Percentiles rank a stretch among this genome's conserved stretches.
Evolutionary conservation across 2,888 invertebrate genomes (phyloP).

Genomic region (Erebia epiphron): DNA sequence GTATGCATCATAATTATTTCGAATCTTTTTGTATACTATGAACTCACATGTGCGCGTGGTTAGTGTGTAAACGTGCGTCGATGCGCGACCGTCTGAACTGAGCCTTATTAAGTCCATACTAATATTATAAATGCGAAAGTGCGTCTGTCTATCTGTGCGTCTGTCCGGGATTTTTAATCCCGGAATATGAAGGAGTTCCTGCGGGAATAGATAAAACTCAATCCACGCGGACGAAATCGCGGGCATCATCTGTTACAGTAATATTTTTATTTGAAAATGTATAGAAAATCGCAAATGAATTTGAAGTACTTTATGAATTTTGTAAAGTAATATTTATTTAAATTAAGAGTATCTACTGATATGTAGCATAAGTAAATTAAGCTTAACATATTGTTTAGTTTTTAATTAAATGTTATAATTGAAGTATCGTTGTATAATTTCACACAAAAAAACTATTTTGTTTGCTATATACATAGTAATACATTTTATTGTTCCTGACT

Average conservation of each 20-base stretch:
- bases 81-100: not conserved
- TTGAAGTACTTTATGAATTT: slow-evolving; percentile 16
- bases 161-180: too few relatives aligned
- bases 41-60: not conserved
- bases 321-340: slow-evolving; percentile 36
- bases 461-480: too few relatives aligned
- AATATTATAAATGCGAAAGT: too few relatives aligned
- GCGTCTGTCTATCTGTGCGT: too few relatives aligned
- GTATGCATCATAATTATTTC: not conserved
- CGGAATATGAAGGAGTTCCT: too few relatives aligned
- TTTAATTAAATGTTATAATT: slow-evolving; percentile 38
- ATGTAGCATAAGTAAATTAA: slow-evolving; percentile 22
- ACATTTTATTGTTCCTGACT: not conserved
- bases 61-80: not conserved
- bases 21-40: not conserved
- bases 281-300: not conserved
- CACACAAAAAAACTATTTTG: not conserved
- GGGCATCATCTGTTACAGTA: too few relatives aligned
- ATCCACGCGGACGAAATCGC: too few relatives aligned
- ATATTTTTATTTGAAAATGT: not conserved
- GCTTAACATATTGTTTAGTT: slow-evolving; percentile 25
- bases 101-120: not conserved
- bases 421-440: slow-evolving; percentile 1
- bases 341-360: slow-evolving; percentile 19
- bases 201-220: too few relatives aligned